phyloP scores from a whole-genome alignment of 2,888 invertebrate species.

The Altica lythri region DNA sequence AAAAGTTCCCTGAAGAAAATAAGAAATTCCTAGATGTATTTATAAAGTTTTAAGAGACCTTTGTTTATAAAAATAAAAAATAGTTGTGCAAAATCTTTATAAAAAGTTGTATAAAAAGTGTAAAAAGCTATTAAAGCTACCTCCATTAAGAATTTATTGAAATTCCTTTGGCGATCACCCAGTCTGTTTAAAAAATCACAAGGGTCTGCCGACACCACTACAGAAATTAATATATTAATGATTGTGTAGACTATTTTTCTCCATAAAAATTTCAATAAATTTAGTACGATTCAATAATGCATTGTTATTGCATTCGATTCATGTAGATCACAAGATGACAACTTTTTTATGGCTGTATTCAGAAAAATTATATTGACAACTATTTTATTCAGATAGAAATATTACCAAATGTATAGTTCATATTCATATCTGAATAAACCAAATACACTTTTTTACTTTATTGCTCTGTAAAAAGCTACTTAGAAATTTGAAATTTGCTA shows the following conservation, averaged over 20 bases:
- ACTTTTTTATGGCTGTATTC: no score
- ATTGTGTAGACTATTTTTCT: no score
- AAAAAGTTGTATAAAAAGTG: conserved; percentile 25
- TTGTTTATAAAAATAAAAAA: conserved; percentile 17
- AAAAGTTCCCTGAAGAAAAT: no score
- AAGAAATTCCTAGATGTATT: no score
- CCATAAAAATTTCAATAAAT: conserved; percentile 15
- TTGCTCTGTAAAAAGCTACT: no score
- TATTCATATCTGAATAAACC: no score
- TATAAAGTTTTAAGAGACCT: no score
- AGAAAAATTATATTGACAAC: no score
- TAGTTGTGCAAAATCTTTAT: conserved; percentile 22
- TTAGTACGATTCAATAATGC: neutral
- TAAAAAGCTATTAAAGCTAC: conserved; percentile 22
- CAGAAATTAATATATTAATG: neutral
- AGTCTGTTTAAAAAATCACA: neutral
- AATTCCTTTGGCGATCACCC: conserved; percentile 1
- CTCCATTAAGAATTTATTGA: conserved; percentile 5
- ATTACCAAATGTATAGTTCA: no score
- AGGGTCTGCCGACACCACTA: neutral
- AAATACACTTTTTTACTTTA: no score
- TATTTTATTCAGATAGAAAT: no score
- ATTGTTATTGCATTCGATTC: conserved; percentile 18
- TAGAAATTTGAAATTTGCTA: no score
- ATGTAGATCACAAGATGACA: conserved; percentile 12